Conservation (phyloP, 2,113 vertebrate genomes). For the Craseonycteris thonglongyai region DNA sequence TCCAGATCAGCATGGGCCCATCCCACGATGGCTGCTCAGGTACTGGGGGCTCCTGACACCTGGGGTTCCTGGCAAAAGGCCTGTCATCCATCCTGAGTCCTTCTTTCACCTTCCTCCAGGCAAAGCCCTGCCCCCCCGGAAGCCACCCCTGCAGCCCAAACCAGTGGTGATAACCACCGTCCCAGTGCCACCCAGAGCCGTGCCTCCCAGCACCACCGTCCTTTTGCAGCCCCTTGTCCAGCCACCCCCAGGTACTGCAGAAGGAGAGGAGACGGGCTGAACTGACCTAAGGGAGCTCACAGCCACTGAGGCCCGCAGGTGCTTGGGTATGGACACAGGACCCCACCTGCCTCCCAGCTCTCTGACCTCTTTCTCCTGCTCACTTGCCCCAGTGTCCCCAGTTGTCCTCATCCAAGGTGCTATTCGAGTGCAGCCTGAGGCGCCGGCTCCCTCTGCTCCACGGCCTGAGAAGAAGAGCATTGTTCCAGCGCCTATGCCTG, state of each 20-base stretch:
- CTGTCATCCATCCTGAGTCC: not conserved
- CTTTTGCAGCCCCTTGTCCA: constrained; percentile 81
- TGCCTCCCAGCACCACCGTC: constrained; percentile 78
- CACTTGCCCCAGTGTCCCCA: constrained; percentile 47
- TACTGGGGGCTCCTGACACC: not conserved
- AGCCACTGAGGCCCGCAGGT: not conserved
- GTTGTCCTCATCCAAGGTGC: constrained; percentile 86
- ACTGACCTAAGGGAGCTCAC: not conserved
- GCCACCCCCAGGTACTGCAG: constrained; percentile 53
- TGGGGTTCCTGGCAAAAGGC: not conserved
- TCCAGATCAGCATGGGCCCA: constrained; percentile 81
- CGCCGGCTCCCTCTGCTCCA: constrained; percentile 43
- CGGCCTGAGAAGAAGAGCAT: constrained; percentile 82
- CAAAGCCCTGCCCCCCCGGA: constrained; percentile 78
- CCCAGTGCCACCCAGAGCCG: constrained; percentile 66
- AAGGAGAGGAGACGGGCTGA: not conserved
- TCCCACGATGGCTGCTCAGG: constrained; percentile 59
- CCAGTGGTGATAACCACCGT: constrained; percentile 80
- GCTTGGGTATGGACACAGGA: not conserved
- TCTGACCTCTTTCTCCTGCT: not conserved
- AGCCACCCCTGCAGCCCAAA: constrained; percentile 85
- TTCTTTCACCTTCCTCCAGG: constrained; percentile 32
- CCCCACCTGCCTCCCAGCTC: not conserved
- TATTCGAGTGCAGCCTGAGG: constrained; percentile 84
- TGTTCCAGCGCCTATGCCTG: constrained; percentile 81